Base-by-base conservation (phyloP, 2,888 invertebrate species). In the Latrodectus hesperus region DNA sequence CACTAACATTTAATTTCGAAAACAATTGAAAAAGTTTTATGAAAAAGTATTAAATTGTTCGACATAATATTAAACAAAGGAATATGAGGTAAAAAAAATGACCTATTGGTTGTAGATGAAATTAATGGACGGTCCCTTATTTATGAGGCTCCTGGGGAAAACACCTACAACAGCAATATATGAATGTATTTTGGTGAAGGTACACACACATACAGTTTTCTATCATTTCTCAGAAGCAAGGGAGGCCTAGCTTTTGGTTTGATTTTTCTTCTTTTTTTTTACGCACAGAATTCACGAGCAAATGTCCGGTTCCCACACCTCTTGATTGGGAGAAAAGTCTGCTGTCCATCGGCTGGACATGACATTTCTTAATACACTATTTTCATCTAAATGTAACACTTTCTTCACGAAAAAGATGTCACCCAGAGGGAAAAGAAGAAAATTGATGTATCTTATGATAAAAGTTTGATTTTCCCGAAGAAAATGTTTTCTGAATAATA, bases 241-340 rank as follows among this genome's bases (percentile, higher is more conserved):
- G 70, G 53, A 10, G 38, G 38, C 52, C 16, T 75, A 49, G 64
- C 67, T 71, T 71, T 79, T 55, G 68, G 38, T 79, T 70, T 74
- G 51, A 71, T 67, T 52, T 67, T 73, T 51, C 73, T 74, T 81
- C 60, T 74, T 81, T 22, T 38, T 38, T 38, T 22, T 73, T 52
- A 12, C 73, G 11, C 52, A 17, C 38, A 49, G 55, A n/a, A 51
- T 81, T 64, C 22, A 52, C 9, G 74, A n/a, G 17, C 82, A 82
- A 82, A 55, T 82, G 82, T 51, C 49, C 14, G 6, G 14, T 82
- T 82, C 82, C 52, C 82, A 82, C 82, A 75, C 55, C 75, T 17
- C 26, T 60, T 71, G 71, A 55, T 53, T 38, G 38, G n/a, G 22
- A 68, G 17, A 22, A 17, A 26, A 12, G 67, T 22, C 67, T 17